Conservation (phyloP, 2,888 invertebrate species). For the Cantharis lateralis region DNA sequence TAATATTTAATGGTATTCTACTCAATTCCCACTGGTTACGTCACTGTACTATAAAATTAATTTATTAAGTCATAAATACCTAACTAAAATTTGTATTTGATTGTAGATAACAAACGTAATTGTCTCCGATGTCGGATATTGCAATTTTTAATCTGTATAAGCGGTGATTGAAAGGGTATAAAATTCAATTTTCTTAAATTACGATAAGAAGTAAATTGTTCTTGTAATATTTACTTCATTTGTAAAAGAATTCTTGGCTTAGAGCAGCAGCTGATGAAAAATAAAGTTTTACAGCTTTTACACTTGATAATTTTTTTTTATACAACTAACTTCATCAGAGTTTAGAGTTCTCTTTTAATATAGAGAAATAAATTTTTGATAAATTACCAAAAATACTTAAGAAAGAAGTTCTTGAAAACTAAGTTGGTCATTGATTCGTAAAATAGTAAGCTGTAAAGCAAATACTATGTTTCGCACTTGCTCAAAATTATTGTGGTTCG, state of each 20-base stretch:
- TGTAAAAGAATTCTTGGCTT: neutral
- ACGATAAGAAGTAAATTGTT: neutral
- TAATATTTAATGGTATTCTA: neutral
- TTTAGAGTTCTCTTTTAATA: no score
- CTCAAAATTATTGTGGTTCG: constrained; percentile 36
- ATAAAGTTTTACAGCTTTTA: no score
- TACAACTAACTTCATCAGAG: no score
- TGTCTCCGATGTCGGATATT: neutral
- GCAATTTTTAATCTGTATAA: neutral
- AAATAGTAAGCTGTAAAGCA: constrained; percentile 24
- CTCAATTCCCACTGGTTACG: neutral
- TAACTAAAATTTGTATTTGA: neutral
- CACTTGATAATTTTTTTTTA: no score
- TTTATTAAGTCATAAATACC: neutral
- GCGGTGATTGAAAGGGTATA: neutral
- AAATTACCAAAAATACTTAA: neutral
- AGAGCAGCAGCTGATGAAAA: neutral
- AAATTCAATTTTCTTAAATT: neutral
- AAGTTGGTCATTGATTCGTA: neutral
- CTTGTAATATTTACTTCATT: neutral
- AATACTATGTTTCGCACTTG: constrained; percentile 54
- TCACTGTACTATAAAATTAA: neutral
- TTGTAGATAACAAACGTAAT: neutral
- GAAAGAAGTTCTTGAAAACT: neutral
- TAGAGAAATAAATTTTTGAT: neutral